phyloP scores from a whole-genome alignment of 2,797 vertebrate species.

The Sparus aurata region DNA sequence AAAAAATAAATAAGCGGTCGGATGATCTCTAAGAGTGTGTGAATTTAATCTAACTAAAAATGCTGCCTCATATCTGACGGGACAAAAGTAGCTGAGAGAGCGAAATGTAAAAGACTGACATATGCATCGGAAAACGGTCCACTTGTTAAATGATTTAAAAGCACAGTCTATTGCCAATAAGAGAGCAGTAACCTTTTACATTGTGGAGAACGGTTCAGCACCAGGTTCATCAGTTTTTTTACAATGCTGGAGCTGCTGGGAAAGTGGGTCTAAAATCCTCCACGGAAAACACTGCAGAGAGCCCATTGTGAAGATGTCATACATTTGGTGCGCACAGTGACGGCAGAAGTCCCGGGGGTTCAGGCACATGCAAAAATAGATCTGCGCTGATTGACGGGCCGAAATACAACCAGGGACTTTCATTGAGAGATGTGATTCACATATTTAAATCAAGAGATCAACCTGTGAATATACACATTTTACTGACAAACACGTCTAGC shows the following conservation, averaged over 20 bases:
- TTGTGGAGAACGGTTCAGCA: background rate
- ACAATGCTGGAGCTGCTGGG: constrained; percentile 38
- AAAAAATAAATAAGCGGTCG: too few relatives aligned
- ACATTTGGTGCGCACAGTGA: constrained; percentile 56
- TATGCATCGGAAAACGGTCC: constrained; percentile 28
- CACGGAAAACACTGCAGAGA: constrained; percentile 39
- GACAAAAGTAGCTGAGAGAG: background rate
- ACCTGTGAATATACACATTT: background rate
- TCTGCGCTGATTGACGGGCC: constrained; percentile 55
- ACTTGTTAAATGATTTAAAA: constrained; percentile 23
- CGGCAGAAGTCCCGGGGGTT: constrained; percentile 56
- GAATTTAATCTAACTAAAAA: constrained; percentile 8
- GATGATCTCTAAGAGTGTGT: background rate
- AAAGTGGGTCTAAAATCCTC: constrained; percentile 68
- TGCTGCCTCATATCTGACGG: background rate
- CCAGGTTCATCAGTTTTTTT: constrained; percentile 41
- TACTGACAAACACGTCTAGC: too few relatives aligned
- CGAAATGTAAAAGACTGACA: constrained; percentile 6
- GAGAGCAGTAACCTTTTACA: constrained; percentile 26
- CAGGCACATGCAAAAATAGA: constrained; percentile 67
- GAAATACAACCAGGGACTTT: constrained; percentile 51
- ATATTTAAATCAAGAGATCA: constrained; percentile 16
- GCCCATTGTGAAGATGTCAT: constrained; percentile 68
- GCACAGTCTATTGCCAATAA: constrained; percentile 10
- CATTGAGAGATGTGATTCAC: constrained; percentile 38